Evolutionary conservation across 2,797 vertebrate genomes (phyloP).

Genomic region (Australoheros facetus): DNA sequence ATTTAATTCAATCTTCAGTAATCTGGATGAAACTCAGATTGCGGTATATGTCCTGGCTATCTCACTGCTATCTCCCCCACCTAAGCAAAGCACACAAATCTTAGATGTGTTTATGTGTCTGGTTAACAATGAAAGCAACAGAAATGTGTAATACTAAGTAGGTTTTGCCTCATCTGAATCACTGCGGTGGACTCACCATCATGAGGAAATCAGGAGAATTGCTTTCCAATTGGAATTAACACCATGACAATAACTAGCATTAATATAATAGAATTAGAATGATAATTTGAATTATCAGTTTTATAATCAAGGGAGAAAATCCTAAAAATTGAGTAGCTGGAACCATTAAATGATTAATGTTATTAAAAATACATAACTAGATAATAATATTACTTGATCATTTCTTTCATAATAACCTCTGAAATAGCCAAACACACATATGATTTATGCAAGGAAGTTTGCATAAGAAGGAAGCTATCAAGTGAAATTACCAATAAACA

Average conservation of each 20-base stretch:
- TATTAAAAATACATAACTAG: accelerated
- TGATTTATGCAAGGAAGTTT: accelerated
- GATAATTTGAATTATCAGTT: background rate
- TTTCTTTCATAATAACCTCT: background rate
- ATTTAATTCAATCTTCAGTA: slow-evolving; percentile 16
- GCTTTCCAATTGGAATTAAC: background rate
- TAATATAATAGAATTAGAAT: no score
- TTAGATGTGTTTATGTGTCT: background rate
- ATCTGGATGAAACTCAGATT: slow-evolving; percentile 25
- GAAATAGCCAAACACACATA: background rate
- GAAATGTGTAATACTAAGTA: slow-evolving; percentile 32
- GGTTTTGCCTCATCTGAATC: background rate
- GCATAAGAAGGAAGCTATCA: background rate
- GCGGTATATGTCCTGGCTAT: background rate
- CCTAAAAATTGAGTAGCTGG: accelerated
- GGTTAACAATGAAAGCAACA: slow-evolving; percentile 4
- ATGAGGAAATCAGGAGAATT: background rate
- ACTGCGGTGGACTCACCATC: background rate
- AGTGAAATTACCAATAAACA: background rate
- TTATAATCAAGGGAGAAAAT: background rate
- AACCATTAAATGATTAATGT: background rate
- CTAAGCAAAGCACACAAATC: background rate
- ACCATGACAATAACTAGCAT: background rate
- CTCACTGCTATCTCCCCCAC: background rate
- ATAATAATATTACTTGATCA: background rate